These are phyloP conservation scores for Tromatobia lineatoria DNA, from an alignment of 2,888 invertebrate species.

Conservation along the genomic window DNA sequence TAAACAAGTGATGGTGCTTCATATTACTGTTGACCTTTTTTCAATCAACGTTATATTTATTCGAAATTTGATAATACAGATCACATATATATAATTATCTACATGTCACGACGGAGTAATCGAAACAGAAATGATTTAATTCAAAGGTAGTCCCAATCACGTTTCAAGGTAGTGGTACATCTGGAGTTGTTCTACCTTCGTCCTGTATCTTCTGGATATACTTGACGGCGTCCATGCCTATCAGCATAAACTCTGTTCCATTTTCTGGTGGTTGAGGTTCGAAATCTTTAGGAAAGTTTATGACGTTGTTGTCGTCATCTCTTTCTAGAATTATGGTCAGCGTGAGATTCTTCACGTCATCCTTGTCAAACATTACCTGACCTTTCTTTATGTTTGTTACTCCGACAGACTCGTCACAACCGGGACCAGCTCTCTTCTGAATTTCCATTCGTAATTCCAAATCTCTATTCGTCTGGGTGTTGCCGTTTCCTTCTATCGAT, in stretches of 20 bases:
- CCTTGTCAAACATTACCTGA: conserved; percentile 72
- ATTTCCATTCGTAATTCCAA: neutral
- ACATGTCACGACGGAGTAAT: neutral
- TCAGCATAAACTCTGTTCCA: conserved; percentile 70
- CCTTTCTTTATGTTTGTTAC: conserved; percentile 63
- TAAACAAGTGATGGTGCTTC: conserved; percentile 21
- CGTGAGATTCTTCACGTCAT: conserved; percentile 74
- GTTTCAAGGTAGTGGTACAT: conserved; percentile 47
- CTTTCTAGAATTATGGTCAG: conserved; percentile 74
- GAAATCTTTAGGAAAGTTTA: conserved; percentile 76
- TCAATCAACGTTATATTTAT: neutral
- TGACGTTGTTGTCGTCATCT: conserved; percentile 68
- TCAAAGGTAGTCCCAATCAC: neutral
- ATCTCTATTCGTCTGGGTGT: neutral
- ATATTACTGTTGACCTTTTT: neutral
- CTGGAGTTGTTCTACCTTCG: conserved; percentile 52
- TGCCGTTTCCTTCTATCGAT: neutral
- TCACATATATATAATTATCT: neutral
- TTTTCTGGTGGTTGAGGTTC: conserved; percentile 72
- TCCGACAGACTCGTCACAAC: conserved; percentile 9
- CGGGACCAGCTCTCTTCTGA: conserved; percentile 14
- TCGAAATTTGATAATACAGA: neutral
- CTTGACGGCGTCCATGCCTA: conserved; percentile 76
- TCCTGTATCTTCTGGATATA: conserved; percentile 74
- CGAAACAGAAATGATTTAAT: conserved; percentile 1